Percentiles rank a stretch among this genome's conserved stretches.
phyloP scores from a whole-genome alignment of 2,113 vertebrate species.

The Ellobius talpinus region DNA sequence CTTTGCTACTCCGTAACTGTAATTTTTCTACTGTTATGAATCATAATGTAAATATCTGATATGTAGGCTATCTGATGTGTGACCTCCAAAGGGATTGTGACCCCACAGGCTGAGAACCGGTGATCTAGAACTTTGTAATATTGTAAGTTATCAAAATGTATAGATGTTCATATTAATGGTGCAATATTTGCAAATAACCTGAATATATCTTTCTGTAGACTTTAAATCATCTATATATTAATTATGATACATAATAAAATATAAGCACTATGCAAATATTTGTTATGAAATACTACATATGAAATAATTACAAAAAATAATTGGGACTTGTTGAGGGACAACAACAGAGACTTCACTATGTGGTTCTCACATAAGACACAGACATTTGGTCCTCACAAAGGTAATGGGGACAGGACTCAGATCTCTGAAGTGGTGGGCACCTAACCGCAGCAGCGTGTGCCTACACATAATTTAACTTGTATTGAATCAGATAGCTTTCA shows the following conservation, averaged over 20 bases:
- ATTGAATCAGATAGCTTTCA: background rate
- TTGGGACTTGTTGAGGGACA: background rate
- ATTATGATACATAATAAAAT: background rate
- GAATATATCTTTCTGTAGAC: background rate
- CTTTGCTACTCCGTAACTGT: background rate
- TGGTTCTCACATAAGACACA: background rate
- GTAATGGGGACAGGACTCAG: no score
- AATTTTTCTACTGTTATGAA: background rate
- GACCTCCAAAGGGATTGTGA: background rate
- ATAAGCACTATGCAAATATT: background rate
- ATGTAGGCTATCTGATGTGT: background rate
- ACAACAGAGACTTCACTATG: background rate
- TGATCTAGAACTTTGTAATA: background rate
- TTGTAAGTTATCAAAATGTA: background rate
- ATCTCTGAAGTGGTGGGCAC: no score
- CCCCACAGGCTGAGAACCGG: background rate
- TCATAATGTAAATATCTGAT: background rate
- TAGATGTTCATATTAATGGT: background rate
- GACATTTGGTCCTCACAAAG: background rate
- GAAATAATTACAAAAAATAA: background rate
- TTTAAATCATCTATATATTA: background rate
- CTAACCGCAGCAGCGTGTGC: background rate
- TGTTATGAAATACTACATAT: background rate
- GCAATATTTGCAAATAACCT: background rate
- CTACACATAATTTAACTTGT: no score